Evolutionary conservation across 2,888 invertebrate species (phyloP).

Genomic region (Podabrus alpinus): DNA sequence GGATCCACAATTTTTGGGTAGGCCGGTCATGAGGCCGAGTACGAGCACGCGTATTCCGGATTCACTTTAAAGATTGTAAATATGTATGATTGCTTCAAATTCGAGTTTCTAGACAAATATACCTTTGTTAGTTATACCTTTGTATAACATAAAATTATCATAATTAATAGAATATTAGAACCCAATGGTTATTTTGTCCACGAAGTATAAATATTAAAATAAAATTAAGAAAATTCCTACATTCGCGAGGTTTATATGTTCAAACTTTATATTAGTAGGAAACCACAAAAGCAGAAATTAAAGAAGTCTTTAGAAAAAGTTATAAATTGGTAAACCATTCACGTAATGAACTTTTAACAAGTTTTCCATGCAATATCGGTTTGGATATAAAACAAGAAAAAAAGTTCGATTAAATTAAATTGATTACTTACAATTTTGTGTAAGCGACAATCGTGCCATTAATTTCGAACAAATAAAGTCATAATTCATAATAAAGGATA

Average conservation of each 20-base stretch:
- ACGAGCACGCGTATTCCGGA: no score
- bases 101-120: no score
- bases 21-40: no score
- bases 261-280: neutral
- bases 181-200: neutral
- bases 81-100: no score
- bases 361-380: neutral
- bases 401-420: neutral
- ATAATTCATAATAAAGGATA: neutral
- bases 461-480: neutral
- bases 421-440: neutral
- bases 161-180: no score
- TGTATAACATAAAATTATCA: no score
- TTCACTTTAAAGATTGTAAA: no score
- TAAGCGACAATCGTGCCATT: neutral
- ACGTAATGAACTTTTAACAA: constrained; percentile 2
- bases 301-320: constrained; percentile 1
- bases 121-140: no score
- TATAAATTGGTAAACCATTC: constrained; percentile 1
- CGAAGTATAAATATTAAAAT: no score
- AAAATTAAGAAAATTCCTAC: no score
- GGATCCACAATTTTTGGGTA: no score
- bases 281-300: neutral
- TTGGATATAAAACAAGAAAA: neutral
- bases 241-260: neutral